phyloP scores from a whole-genome alignment of 1,140 invertebrate species.

The Lepidostoma basale region DNA sequence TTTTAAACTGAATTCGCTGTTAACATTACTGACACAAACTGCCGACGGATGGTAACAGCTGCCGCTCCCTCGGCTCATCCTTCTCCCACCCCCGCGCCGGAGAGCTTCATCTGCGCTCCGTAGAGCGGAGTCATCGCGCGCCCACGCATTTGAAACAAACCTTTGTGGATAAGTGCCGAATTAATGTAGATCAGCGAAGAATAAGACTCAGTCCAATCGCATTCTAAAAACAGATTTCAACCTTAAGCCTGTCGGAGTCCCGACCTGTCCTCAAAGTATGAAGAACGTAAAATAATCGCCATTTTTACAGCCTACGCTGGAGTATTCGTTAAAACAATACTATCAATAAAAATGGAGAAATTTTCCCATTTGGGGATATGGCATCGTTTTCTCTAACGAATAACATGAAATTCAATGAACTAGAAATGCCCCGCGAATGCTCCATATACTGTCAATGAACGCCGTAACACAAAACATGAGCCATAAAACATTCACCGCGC shows the following conservation, averaged over 20 bases:
- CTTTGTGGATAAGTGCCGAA: constrained; percentile 27
- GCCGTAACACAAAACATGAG: constrained; percentile 34
- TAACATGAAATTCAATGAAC: constrained; percentile 33
- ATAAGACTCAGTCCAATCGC: neutral
- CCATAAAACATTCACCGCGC: constrained; percentile 36
- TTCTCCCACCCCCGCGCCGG: neutral
- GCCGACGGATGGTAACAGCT: constrained; percentile 33
- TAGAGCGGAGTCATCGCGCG: constrained; percentile 39
- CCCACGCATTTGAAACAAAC: constrained; percentile 19
- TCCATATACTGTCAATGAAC: constrained; percentile 35
- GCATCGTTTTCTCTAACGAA: constrained; percentile 32
- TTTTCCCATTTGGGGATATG: constrained; percentile 2
- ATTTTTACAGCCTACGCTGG: neutral
- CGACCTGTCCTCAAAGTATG: neutral
- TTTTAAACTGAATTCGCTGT: constrained; percentile 29
- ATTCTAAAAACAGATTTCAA: neutral
- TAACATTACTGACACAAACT: constrained; percentile 41
- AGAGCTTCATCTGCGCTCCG: constrained; percentile 27
- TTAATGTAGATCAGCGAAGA: constrained; percentile 21
- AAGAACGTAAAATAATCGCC: neutral
- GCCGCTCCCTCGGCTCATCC: constrained; percentile 9
- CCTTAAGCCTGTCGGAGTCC: neutral
- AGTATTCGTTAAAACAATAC: constrained; percentile 3
- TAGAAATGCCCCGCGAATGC: constrained; percentile 22
- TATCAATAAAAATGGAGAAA: neutral